Evolutionary conservation across 2,888 invertebrate genomes (phyloP), one percentile per base, ranked within the genome.

Genomic region (Leptopilina drosophilae): DNA sequence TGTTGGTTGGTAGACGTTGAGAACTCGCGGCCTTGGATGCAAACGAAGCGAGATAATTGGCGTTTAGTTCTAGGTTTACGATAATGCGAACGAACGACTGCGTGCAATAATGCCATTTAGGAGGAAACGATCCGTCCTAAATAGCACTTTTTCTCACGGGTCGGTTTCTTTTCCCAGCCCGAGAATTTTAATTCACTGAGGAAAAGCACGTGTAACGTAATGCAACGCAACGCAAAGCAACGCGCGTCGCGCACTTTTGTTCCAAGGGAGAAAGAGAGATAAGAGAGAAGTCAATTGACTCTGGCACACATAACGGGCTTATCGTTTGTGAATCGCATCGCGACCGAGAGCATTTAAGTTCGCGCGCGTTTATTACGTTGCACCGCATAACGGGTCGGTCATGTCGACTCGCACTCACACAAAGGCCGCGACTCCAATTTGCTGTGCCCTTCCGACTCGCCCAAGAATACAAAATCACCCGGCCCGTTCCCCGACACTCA

Each of bases 141-240:
- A 73, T 33, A 73, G 53, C 26, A 7, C 5, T 73, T 73, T 73
- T 26, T 73, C 69, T 49, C 69, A 73, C 69, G 69, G 53, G 33
- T 56, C 14, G 26, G 69, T 73, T 73, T 73, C 53, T 73, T 73
- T 73, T 49, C 46, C 67, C 12, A 69, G 67, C 67, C 20, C 46
- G 49, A n/a, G 67, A 49, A 69, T 69, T 69, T 69, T 69, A 69
- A 69, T 69, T 67, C 67, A 69, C 12, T 49, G 7, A 5, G 15
- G 26, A 14, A 49, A 49, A 49, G 11, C 14, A 49, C 20, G 67
- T 69, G 67, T 49, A 69, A 49, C 67, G 49, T 49, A 69, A 69
- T 26, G 67, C 20, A 33, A 33, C 33, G 33, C 5, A 33, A 33
- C 0, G 33, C 33, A 33, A 33, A 49, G 49, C 67, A 67, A 67